Conservation (phyloP, 2,888 invertebrate genomes). For the Leucophenga maculata region DNA sequence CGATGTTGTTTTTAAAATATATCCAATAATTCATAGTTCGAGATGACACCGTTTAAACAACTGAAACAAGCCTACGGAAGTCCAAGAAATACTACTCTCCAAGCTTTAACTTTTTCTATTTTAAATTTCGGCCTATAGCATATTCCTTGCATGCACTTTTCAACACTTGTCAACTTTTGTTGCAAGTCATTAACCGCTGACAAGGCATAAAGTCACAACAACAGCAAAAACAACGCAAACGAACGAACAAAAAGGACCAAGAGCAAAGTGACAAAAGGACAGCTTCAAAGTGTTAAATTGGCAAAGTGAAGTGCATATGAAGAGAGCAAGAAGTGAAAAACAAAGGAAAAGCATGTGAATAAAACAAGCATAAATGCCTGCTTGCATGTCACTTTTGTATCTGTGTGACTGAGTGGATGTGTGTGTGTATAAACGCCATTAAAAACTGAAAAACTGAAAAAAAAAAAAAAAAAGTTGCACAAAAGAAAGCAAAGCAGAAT, state of each 20-base stretch:
- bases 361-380: too few relatives aligned
- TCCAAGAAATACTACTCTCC: not conserved
- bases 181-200: slow-evolving; percentile 25
- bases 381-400: too few relatives aligned
- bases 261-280: not conserved
- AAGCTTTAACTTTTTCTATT: not conserved
- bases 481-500: slow-evolving; percentile 7
- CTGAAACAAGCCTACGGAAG: not conserved
- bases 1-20: too few relatives aligned
- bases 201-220: slow-evolving; percentile 20
- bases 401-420: not conserved
- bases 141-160: too few relatives aligned
- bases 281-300: slow-evolving; percentile 25
- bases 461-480: not conserved
- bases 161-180: not conserved
- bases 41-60: not conserved
- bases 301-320: slow-evolving; percentile 25
- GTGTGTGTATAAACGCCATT: not conserved
- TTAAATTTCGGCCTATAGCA: not conserved
- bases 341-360: not conserved
- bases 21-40: too few relatives aligned
- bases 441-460: not conserved
- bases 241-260: slow-evolving; percentile 2
- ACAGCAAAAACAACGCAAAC: not conserved
- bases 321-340: not conserved